Conservation (phyloP, 1,140 invertebrate genomes). For the Heliconius eleuchia region DNA sequence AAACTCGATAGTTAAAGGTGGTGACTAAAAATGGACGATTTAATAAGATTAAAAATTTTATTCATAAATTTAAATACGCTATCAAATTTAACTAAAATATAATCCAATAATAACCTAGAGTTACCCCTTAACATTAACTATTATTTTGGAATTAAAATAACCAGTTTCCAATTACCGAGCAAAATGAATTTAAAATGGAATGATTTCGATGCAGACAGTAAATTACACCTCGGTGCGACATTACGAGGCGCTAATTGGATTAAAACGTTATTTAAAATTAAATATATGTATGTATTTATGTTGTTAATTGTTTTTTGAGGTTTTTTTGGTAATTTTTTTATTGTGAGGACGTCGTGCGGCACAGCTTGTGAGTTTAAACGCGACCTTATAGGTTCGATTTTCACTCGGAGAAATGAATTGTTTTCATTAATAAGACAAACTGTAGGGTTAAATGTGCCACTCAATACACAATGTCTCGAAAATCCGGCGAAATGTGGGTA, state of each 20-base stretch:
- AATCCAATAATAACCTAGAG: not conserved
- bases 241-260: slow-evolving; percentile 31
- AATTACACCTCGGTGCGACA: slow-evolving; percentile 23
- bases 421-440: no score
- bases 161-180: slow-evolving; percentile 13
- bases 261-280: slow-evolving; percentile 27
- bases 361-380: no score
- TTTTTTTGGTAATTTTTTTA: not conserved
- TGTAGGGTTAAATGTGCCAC: no score
- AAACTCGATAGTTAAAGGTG: no score
- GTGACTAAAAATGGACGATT: no score
- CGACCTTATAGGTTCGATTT: no score
- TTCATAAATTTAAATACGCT: no score
- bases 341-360: no score
- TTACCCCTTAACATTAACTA: not conserved
- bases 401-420: no score
- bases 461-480: no score
- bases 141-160: slow-evolving; percentile 23
- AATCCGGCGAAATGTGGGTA: no score
- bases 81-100: not conserved
- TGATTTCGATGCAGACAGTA: slow-evolving; percentile 27
- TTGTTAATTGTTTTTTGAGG: not conserved
- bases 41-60: no score
- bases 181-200: slow-evolving; percentile 25
- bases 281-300: slow-evolving; percentile 3